Base-by-base conservation (phyloP, 2,888 invertebrate genomes). In the Sarcophaga carnaria region DNA sequence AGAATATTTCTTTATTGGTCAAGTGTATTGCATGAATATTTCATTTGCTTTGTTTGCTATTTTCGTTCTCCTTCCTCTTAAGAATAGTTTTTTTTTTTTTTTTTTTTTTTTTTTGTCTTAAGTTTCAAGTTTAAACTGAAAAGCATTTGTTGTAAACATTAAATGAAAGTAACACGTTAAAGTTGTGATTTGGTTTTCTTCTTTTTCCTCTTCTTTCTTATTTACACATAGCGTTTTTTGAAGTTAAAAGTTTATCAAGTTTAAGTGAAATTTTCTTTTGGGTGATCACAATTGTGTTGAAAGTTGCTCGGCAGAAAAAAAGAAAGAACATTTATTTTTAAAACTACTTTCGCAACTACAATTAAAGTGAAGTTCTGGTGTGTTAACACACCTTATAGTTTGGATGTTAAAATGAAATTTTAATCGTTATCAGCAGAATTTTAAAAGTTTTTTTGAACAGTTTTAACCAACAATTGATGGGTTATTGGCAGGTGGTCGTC, bases 121-220 rank as follows among this genome's bases (percentile, higher is more conserved):
- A 4, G 54, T 14, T 64, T 62, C 5, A 81, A 71, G 14, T 12
- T 22, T 60, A n/a, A 25, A 64, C 69, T 70, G n/a, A 12, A 37
- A 37, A 54, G 6, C 37, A 27, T 71, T 71, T 77, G 11, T 72
- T 17, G 27, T 60, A 3, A 77, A 49, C 17, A 10, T 20, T 45
- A 59, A 62, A 37, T 59, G 37, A 54, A 69, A 77, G 47, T 54
- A 76, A 83, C 77, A 71, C 25, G 11, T 77, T 59, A 72, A 83
- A 77, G 71, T 71, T 82, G 71, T 77, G 54, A 54, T 54, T 54
- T 37, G 37, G 37, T 37, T 37, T 37, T 8, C 37, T 37, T 37
- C 37, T 8, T 8, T 4, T 27, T 5, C 6, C 1, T 8, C 37
- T 37, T 8, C 2, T 37, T 37, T 37, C 37, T 10, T 37, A 10